Evolutionary conservation across 2,888 invertebrate genomes (phyloP).

Genomic region (Drosophila kambysellisi): DNA sequence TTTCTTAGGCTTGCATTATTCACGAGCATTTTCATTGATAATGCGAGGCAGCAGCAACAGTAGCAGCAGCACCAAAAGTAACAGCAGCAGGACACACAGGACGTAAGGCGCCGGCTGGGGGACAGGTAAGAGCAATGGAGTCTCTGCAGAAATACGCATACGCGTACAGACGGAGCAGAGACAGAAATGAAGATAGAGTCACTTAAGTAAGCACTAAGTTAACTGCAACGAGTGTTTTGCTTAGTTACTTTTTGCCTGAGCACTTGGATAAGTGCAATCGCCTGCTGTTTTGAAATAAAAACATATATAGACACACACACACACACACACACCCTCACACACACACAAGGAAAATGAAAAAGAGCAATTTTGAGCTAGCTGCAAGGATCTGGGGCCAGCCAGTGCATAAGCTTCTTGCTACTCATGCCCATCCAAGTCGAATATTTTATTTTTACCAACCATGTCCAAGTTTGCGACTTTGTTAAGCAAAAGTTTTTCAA

Average conservation of each 20-base stretch:
- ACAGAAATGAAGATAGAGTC: constrained; percentile 45
- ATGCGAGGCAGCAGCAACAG: constrained; percentile 52
- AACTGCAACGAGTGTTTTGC: constrained; percentile 77
- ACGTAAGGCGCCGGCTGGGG: constrained; percentile 21
- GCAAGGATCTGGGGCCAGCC: constrained; percentile 44
- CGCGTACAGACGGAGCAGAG: constrained; percentile 18
- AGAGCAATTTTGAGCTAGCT: constrained; percentile 38
- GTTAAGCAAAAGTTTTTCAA: constrained; percentile 53
- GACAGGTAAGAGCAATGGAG: constrained; percentile 46
- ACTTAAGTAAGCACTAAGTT: constrained; percentile 78
- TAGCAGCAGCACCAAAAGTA: constrained; percentile 16
- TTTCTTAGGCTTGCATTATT: constrained; percentile 81
- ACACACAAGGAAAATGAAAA: constrained; percentile 2
- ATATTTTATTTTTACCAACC: constrained; percentile 60
- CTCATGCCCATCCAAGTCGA: constrained; percentile 74
- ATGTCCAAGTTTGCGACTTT: constrained; percentile 72
- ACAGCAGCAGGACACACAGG: constrained; percentile 33
- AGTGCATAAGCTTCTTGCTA: constrained; percentile 52
- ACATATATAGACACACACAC: constrained; percentile 14
- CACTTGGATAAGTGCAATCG: constrained; percentile 66
- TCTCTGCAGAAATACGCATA: constrained; percentile 50
- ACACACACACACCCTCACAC: neutral
- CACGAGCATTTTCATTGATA: constrained; percentile 77
- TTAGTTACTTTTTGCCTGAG: constrained; percentile 70
- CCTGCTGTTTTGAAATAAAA: constrained; percentile 16